A percentile compares a stretch with the other conserved stretches of the same genome.
These are phyloP conservation scores for Nemoura dubitans DNA, from an alignment of 2,888 invertebrate genomes.

Conservation along the genomic window DNA sequence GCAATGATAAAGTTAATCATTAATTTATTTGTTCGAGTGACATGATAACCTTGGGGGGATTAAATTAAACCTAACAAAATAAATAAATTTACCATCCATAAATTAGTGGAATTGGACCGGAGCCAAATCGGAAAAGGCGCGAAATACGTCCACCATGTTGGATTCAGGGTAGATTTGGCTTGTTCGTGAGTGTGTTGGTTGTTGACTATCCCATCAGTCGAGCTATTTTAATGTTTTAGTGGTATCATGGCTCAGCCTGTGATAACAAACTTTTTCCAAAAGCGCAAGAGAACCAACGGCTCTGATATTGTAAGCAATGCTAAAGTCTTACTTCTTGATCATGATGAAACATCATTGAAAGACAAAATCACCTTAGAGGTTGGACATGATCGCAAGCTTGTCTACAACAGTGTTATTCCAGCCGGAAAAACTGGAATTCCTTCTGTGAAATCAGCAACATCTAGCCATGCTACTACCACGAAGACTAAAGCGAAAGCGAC, in stretches of 20 bases:
- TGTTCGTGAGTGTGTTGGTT: neutral
- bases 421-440: neutral
- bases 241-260: constrained; percentile 77
- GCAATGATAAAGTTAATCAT: constrained; percentile 19
- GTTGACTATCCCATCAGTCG: neutral
- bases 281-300: constrained; percentile 77
- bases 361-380: neutral
- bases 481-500: neutral
- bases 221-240: neutral
- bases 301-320: constrained; percentile 67
- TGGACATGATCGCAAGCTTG: neutral
- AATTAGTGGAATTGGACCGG: neutral
- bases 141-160: constrained; percentile 8
- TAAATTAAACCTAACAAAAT: neutral
- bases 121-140: constrained; percentile 17
- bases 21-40: neutral
- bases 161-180: neutral
- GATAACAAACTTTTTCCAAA: constrained; percentile 78
- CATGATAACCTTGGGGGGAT: neutral
- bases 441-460: neutral
- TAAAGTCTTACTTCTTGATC: constrained; percentile 63
- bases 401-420: neutral
- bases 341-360: constrained; percentile 41
- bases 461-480: neutral
- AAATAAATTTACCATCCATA: neutral